phyloP scores from a whole-genome alignment of 2,113 vertebrate genomes.

The Epinephelus lanceolatus region DNA sequence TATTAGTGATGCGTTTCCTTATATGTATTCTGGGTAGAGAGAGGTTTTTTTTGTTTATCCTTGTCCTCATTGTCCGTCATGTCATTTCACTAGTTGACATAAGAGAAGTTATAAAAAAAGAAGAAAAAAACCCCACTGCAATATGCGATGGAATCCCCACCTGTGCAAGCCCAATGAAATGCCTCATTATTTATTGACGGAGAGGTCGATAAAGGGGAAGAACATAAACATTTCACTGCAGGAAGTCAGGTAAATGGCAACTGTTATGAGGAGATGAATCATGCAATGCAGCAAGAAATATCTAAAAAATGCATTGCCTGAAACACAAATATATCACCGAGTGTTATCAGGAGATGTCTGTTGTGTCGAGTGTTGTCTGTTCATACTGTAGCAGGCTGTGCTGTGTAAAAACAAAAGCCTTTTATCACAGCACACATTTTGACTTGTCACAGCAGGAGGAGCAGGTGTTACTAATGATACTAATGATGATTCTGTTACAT shows the following conservation, averaged over 20 bases:
- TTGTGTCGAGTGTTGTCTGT: background rate
- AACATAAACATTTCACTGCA: conserved; percentile 46
- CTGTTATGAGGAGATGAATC: conserved; percentile 61
- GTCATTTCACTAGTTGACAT: conserved; percentile 1
- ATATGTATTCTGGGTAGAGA: background rate
- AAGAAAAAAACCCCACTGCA: background rate
- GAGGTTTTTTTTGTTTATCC: background rate
- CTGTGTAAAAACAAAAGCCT: too few species aligned
- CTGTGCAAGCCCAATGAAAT: conserved; percentile 30
- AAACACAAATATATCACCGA: conserved; percentile 23
- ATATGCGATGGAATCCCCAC: conserved; percentile 27
- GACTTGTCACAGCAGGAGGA: too few species aligned
- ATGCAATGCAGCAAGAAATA: conserved; percentile 41
- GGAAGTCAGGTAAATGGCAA: conserved; percentile 53
- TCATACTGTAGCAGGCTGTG: background rate
- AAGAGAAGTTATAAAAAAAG: conserved; percentile 9
- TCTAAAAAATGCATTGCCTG: conserved; percentile 47
- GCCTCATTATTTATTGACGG: conserved; percentile 56
- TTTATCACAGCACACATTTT: too few species aligned
- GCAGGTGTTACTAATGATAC: too few species aligned
- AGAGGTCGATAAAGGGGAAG: background rate
- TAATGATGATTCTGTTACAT: too few species aligned
- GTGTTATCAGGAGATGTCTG: conserved; percentile 3
- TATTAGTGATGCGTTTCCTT: background rate
- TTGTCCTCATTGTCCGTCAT: background rate